Evolutionary conservation across 2,797 vertebrate genomes (phyloP).

Genomic region (Acanthornis magna): DNA sequence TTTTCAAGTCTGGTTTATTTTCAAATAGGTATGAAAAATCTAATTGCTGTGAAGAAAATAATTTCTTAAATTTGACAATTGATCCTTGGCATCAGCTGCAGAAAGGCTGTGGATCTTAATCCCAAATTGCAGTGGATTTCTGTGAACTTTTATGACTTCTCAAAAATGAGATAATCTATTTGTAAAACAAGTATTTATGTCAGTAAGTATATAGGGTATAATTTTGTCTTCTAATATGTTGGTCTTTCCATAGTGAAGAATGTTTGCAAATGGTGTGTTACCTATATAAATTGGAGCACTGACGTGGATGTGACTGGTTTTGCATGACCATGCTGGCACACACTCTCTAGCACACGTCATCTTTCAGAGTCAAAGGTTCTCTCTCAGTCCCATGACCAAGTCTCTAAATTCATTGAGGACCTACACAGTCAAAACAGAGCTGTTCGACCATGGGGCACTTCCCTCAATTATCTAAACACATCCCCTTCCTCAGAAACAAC

Average conservation of each 20-base stretch:
- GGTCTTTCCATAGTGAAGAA: not conserved
- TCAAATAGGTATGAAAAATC: not conserved
- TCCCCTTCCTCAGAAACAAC: not conserved
- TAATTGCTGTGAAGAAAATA: not conserved
- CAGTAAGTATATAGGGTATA: not conserved
- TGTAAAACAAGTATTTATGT: not conserved
- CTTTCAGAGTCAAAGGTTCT: not conserved
- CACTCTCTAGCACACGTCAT: accelerated
- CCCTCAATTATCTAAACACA: not conserved
- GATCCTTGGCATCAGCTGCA: not conserved
- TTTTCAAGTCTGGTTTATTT: not conserved
- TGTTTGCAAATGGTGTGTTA: not conserved
- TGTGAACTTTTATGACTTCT: not conserved
- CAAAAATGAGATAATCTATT: not conserved
- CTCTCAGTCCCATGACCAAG: not conserved
- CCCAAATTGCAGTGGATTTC: not conserved
- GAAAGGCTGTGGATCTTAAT: not conserved
- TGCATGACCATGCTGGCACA: not conserved
- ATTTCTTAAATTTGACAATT: not conserved
- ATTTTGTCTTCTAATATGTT: not conserved
- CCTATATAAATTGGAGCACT: not conserved
- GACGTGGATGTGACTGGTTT: not conserved
- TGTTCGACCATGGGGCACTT: not conserved
- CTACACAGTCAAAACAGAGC: not conserved
- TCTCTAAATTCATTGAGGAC: not conserved